Evolutionary conservation across 2,113 vertebrate species (phyloP).

Genomic region (Meriones unguiculatus): DNA sequence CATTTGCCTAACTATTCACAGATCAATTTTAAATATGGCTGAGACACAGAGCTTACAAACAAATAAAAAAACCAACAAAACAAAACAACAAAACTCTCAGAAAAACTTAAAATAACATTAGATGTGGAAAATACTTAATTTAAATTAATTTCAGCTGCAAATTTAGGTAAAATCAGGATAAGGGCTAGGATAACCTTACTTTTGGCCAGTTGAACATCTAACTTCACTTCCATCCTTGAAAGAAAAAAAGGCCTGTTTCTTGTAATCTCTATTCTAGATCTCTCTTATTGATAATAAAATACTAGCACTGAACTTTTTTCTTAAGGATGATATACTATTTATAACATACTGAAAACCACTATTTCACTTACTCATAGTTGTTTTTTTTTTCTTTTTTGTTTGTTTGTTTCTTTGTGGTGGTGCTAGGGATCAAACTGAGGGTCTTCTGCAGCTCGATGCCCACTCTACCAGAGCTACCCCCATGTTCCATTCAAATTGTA

Average conservation of each 20-base stretch:
- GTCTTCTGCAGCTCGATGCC: background rate
- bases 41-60: background rate
- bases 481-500: background rate
- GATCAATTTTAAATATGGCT: slow-evolving; percentile 37
- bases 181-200: slow-evolving; percentile 93
- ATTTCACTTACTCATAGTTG: background rate
- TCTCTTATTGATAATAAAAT: background rate
- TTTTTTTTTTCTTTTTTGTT: background rate
- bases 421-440: background rate
- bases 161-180: slow-evolving; percentile 78
- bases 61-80: background rate
- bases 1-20: background rate
- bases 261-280: background rate
- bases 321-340: background rate
- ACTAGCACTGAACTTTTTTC: slow-evolving; percentile 39
- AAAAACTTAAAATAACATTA: slow-evolving; percentile 44
- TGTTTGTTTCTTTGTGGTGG: background rate
- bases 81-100: background rate
- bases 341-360: background rate
- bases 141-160: slow-evolving; percentile 23
- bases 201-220: slow-evolving; percentile 90
- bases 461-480: no score
- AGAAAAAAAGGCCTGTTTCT: background rate
- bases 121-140: background rate
- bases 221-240: slow-evolving; percentile 80